A percentile compares a stretch with the other conserved stretches of the same genome.
Conservation (phyloP, 2,888 invertebrate genomes). For the Hirtodrosophila duncani region DNA sequence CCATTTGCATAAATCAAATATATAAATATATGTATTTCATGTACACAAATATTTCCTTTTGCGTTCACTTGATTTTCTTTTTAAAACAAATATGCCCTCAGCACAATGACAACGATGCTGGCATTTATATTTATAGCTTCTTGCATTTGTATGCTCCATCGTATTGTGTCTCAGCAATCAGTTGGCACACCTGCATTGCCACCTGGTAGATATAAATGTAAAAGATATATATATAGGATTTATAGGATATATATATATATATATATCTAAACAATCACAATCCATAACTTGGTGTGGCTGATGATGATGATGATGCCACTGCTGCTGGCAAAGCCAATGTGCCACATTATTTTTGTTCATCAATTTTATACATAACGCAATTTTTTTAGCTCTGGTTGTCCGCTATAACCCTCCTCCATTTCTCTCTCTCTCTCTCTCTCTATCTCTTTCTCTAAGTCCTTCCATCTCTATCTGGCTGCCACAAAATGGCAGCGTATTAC, state of each 20-base stretch:
- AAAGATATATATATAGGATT: slow-evolving; percentile 6
- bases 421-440: neutral
- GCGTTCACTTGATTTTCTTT: too few relatives aligned
- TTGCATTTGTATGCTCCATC: too few relatives aligned
- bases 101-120: too few relatives aligned
- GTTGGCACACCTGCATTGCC: slow-evolving; percentile 18
- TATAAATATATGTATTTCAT: too few relatives aligned
- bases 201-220: too few relatives aligned
- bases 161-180: too few relatives aligned
- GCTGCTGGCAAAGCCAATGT: slow-evolving; percentile 33
- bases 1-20: too few relatives aligned
- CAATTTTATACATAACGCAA: slow-evolving; percentile 55
- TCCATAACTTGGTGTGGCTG: slow-evolving; percentile 14
- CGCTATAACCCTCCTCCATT: too few relatives aligned
- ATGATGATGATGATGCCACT: slow-evolving; percentile 29
- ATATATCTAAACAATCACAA: slow-evolving; percentile 18
- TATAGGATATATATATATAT: slow-evolving; percentile 3
- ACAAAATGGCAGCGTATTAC: slow-evolving; percentile 60
- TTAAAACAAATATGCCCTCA: too few relatives aligned
- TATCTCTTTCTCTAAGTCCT: slow-evolving; percentile 1
- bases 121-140: too few relatives aligned
- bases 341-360: slow-evolving; percentile 51
- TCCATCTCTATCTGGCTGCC: slow-evolving; percentile 34
- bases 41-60: too few relatives aligned
- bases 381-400: slow-evolving; percentile 29